Percentiles rank a stretch among this genome's conserved stretches.
These are phyloP conservation scores for Linyphia triangularis DNA, from an alignment of 2,888 invertebrate genomes.

Conservation along the genomic window DNA sequence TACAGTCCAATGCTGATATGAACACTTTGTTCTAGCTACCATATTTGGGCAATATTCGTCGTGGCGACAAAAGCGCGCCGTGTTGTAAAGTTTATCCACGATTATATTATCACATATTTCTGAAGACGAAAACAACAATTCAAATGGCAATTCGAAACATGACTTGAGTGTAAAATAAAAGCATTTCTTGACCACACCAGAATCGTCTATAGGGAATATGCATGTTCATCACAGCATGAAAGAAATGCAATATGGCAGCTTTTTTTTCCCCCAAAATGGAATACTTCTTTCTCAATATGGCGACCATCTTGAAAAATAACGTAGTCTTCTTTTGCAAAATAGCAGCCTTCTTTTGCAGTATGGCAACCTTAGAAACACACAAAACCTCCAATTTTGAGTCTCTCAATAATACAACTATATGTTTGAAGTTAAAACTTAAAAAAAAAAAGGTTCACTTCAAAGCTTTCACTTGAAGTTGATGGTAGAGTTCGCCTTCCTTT, in stretches of 20 bases:
- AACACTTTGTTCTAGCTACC: no score
- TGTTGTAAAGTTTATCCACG: no score
- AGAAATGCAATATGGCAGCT: constrained; percentile 2
- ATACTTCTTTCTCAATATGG: neutral
- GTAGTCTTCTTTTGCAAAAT: constrained; percentile 22
- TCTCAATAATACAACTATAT: neutral
- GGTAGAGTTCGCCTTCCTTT: neutral
- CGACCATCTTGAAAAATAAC: neutral
- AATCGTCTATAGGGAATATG: neutral
- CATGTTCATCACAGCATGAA: constrained; percentile 44
- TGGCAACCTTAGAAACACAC: constrained; percentile 15
- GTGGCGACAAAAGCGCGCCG: no score
- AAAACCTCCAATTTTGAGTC: neutral
- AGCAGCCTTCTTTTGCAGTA: constrained; percentile 31
- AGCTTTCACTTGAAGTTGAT: no score
- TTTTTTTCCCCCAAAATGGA: no score
- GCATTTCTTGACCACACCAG: neutral
- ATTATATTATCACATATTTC: neutral
- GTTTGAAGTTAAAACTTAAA: no score
- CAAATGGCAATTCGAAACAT: neutral
- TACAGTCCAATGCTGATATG: no score
- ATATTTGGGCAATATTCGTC: no score
- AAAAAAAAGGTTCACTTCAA: no score
- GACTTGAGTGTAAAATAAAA: neutral
- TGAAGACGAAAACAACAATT: neutral